phyloP scores from a whole-genome alignment of 92 coral and sea anemone genomes.

The Paramuricea clavata region DNA sequence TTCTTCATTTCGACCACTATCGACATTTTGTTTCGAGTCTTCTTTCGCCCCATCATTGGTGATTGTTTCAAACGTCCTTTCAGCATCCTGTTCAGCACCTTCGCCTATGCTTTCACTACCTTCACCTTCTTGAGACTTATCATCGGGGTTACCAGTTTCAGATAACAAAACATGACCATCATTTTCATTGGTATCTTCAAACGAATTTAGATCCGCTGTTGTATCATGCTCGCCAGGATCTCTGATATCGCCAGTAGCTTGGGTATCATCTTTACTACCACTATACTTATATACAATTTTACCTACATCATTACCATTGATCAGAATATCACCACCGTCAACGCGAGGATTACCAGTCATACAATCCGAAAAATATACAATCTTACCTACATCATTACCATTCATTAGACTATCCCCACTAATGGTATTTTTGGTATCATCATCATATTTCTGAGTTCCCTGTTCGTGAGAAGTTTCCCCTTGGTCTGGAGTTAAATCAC shows the following conservation, averaged over 20 bases:
- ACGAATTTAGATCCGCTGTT: not conserved
- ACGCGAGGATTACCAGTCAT: not conserved
- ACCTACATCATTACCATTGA: no score
- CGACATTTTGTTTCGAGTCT: not conserved
- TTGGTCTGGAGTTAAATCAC: not conserved
- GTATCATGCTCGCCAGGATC: not conserved
- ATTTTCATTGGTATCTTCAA: not conserved
- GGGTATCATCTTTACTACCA: not conserved
- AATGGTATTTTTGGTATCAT: not conserved
- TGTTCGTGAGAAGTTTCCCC: not conserved
- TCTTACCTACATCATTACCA: not conserved
- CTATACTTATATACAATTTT: no score
- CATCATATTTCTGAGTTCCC: no score
- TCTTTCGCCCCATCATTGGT: not conserved
- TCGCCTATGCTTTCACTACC: not conserved
- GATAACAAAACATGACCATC: not conserved
- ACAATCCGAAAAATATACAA: not conserved
- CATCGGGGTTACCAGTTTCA: not conserved
- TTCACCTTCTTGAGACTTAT: not conserved
- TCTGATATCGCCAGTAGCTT: not conserved
- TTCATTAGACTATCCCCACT: not conserved
- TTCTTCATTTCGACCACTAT: not conserved
- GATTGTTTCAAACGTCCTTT: not conserved
- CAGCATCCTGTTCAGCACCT: not conserved
- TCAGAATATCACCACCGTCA: not conserved